Evolutionary conservation across 2,888 invertebrate species (phyloP).

Genomic region (Aplocera efformata): DNA sequence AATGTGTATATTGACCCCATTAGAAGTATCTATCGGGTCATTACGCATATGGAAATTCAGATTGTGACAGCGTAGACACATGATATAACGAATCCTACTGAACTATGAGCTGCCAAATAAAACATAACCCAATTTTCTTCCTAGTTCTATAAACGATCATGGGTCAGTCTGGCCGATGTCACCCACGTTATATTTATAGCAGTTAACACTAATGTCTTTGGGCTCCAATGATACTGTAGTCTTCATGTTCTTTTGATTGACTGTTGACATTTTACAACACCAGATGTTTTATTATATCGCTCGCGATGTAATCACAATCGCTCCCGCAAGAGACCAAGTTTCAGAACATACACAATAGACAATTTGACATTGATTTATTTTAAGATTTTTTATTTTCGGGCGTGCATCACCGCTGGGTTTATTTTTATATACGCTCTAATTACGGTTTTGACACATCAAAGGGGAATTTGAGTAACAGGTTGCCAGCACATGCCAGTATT

Average conservation of each 20-base stretch:
- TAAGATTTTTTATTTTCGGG: conserved; percentile 33
- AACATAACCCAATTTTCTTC: conserved; percentile 21
- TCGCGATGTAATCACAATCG: conserved; percentile 15
- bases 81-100: not conserved
- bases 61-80: conserved; percentile 7
- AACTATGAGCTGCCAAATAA: conserved; percentile 10
- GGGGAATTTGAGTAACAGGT: conserved; percentile 37
- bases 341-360: conserved; percentile 15
- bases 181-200: conserved; percentile 54
- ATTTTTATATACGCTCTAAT: conserved; percentile 56
- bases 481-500: conserved; percentile 53
- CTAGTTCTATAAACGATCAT: conserved; percentile 30
- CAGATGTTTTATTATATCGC: conserved; percentile 28
- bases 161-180: conserved; percentile 35
- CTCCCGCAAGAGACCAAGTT: conserved; percentile 8
- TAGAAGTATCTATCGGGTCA: not conserved
- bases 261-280: conserved; percentile 57
- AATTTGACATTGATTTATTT: conserved; percentile 25
- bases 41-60: conserved; percentile 1
- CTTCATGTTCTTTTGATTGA: conserved; percentile 59
- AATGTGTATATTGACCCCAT: conserved; percentile 21
- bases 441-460: conserved; percentile 47
- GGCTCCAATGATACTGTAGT: conserved; percentile 41
- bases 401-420: conserved; percentile 40
- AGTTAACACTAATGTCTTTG: conserved; percentile 51